phyloP scores from a whole-genome alignment of 1,140 invertebrate species.

The Orius insidiosus region DNA sequence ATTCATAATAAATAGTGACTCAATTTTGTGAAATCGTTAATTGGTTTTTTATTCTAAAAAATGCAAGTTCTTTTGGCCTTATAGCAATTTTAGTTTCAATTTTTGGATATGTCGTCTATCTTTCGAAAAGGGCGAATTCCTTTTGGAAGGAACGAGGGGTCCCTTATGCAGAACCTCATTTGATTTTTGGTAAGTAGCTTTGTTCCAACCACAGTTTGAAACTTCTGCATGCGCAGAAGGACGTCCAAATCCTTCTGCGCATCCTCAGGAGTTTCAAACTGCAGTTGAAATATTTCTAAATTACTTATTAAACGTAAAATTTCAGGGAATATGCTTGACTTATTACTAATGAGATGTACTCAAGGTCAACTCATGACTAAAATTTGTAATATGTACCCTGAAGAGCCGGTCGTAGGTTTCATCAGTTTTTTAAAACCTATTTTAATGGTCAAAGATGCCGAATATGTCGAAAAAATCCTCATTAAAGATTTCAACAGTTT shows the following conservation, averaged over 20 bases:
- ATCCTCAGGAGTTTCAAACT: too few species aligned
- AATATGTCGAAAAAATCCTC: neutral
- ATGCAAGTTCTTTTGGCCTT: neutral
- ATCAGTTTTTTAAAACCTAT: neutral
- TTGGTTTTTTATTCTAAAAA: neutral
- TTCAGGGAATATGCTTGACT: neutral
- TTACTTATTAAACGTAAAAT: neutral
- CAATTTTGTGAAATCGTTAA: too few species aligned
- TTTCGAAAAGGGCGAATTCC: neutral
- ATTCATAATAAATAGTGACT: too few species aligned
- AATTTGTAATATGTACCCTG: neutral
- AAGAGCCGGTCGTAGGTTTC: neutral
- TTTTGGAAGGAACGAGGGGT: neutral
- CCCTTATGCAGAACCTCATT: neutral
- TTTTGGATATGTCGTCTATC: neutral
- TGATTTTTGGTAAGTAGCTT: neutral
- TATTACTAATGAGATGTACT: neutral
- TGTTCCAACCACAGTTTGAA: too few species aligned
- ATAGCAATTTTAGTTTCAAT: neutral
- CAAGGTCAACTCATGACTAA: neutral
- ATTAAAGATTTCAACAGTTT: conserved; percentile 3
- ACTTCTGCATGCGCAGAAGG: too few species aligned
- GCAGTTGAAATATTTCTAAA: too few species aligned
- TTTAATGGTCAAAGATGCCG: neutral
- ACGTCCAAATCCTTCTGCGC: too few species aligned